A percentile compares a stretch with the other conserved stretches of the same genome.
These are phyloP conservation scores for Porphyrio hochstetteri DNA, from an alignment of 2,113 vertebrate species.

Conservation along the genomic window DNA sequence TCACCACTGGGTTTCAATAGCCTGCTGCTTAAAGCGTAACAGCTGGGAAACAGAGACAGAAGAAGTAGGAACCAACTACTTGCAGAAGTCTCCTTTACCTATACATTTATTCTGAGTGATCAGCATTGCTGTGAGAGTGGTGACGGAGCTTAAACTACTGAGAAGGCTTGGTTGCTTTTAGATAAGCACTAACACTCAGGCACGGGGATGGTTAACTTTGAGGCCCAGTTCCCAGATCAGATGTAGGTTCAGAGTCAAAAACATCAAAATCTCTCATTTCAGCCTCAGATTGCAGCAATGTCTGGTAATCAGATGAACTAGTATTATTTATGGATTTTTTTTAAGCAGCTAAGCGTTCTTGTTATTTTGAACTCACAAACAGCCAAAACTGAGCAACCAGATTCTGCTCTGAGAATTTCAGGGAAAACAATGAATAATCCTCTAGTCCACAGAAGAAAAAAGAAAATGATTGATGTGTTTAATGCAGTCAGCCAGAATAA, in stretches of 20 bases:
- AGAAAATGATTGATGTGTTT: background rate
- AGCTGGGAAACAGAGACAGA: background rate
- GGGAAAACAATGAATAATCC: background rate
- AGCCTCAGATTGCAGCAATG: background rate
- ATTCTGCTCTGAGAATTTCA: background rate
- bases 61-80: background rate
- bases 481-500: background rate
- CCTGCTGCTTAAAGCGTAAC: background rate
- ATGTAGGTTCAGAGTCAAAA: background rate
- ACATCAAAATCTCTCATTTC: background rate
- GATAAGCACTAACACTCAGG: background rate
- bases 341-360: background rate
- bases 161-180: background rate
- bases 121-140: background rate
- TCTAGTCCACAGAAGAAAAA: background rate
- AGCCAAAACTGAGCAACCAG: background rate
- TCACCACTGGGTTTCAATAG: background rate
- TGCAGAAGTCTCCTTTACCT: background rate
- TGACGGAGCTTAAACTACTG: background rate
- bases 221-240: background rate
- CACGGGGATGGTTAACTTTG: background rate
- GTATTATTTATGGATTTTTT: background rate
- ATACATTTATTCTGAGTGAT: background rate
- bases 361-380: background rate
- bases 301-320: background rate